A percentile compares a stretch with the other conserved stretches of the same genome.
These are phyloP conservation scores for Phrynosoma platyrhinos DNA, from an alignment of 2,113 vertebrate species.

Conservation along the genomic window DNA sequence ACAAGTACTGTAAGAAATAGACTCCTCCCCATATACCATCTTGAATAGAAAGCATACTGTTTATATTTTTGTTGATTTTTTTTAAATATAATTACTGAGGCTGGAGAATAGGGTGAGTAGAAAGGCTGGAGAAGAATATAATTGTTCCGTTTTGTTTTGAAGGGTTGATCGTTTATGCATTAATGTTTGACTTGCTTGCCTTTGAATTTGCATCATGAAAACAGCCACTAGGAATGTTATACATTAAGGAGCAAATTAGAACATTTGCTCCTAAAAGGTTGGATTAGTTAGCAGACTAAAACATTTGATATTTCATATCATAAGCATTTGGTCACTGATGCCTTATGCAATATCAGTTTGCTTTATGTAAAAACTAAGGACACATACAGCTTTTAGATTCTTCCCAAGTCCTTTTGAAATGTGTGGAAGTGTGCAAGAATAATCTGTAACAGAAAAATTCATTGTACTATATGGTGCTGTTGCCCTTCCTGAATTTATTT, in stretches of 20 bases:
- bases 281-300: background rate
- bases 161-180: background rate
- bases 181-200: background rate
- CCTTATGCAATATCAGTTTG: background rate
- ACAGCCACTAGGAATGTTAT: background rate
- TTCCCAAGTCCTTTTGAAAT: background rate
- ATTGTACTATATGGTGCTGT: background rate
- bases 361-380: background rate
- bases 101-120: background rate
- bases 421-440: background rate
- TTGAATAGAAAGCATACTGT: background rate
- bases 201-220: constrained; percentile 10
- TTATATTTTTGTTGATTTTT: constrained; percentile 2
- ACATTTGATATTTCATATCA: background rate
- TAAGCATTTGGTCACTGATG: background rate
- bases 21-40: background rate
- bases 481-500: background rate
- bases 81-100: constrained; percentile 9
- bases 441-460: background rate
- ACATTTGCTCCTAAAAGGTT: accelerated
- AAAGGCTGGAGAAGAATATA: background rate
- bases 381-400: background rate
- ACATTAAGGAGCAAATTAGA: background rate
- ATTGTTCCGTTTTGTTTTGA: background rate
- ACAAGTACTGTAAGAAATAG: background rate